These are phyloP conservation scores for Hylaea fasciaria DNA, from an alignment of 2,888 invertebrate species.

Conservation along the genomic window DNA sequence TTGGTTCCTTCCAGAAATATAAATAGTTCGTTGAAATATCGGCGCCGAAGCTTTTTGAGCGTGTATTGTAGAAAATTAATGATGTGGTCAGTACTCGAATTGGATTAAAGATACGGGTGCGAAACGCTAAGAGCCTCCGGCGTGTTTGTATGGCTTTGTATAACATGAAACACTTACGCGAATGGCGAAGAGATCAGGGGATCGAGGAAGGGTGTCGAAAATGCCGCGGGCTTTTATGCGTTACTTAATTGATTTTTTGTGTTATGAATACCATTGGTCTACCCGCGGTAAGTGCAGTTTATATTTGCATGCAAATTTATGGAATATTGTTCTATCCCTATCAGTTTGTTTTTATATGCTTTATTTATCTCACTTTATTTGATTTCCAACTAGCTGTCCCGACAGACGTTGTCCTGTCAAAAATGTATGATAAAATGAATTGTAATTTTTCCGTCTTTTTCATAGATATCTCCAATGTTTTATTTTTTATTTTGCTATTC, in stretches of 20 bases:
- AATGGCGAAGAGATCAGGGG: constrained; percentile 59
- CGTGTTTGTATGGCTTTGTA: constrained; percentile 74
- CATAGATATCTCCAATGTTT: no score
- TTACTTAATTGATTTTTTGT: constrained; percentile 57
- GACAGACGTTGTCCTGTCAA: no score
- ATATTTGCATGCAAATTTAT: background rate
- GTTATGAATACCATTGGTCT: constrained; percentile 46
- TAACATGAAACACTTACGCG: constrained; percentile 75
- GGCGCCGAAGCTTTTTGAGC: constrained; percentile 74
- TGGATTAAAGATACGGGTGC: constrained; percentile 74
- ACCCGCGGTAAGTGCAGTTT: background rate
- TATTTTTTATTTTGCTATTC: no score
- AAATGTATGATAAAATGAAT: no score
- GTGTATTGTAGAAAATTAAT: constrained; percentile 83
- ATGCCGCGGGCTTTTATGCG: constrained; percentile 52
- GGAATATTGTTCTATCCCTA: no score
- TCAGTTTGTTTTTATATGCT: no score
- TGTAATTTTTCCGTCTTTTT: no score
- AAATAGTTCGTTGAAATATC: constrained; percentile 83
- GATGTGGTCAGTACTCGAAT: constrained; percentile 81
- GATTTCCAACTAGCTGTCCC: no score
- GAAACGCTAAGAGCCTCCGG: constrained; percentile 78
- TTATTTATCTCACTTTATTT: no score
- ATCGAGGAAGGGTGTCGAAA: constrained; percentile 50
- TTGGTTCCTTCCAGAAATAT: constrained; percentile 78